phyloP scores from a whole-genome alignment of 2,888 invertebrate genomes.

The Trichogramma dendrolimi region DNA sequence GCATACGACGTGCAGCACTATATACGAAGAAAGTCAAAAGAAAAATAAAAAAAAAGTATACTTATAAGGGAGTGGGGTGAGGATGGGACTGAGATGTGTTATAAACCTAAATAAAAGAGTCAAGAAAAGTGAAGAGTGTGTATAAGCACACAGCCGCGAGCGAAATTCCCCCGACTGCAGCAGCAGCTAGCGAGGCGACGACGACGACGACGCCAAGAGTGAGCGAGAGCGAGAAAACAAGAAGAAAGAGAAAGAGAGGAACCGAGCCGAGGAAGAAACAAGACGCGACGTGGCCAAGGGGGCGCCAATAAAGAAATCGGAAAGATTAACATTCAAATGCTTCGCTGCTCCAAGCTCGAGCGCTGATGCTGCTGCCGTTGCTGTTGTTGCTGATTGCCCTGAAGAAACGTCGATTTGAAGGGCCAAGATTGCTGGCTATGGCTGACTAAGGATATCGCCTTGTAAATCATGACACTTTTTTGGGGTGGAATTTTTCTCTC shows the following conservation, averaged over 20 bases:
- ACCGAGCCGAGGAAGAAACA: neutral
- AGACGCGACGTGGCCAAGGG: slow-evolving; percentile 14
- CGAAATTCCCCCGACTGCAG: neutral
- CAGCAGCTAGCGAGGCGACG: neutral
- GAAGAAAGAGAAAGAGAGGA: neutral
- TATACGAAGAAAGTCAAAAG: neutral
- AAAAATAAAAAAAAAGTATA: neutral
- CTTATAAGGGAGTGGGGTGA: neutral
- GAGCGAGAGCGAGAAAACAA: neutral
- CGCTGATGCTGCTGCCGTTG: neutral
- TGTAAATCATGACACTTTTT: no score
- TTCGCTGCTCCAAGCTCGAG: neutral
- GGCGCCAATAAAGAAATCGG: slow-evolving; percentile 9
- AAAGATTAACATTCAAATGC: no score
- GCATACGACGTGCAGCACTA: neutral
- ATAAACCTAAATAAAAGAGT: slow-evolving; percentile 19
- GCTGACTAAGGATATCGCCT: no score
- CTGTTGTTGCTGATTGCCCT: no score
- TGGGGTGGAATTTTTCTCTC: no score
- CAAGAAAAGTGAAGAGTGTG: slow-evolving; percentile 3
- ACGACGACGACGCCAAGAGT: neutral
- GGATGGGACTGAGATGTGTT: neutral
- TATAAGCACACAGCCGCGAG: slow-evolving; percentile 6
- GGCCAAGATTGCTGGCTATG: no score
- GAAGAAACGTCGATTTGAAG: no score